A percentile compares a stretch with the other conserved stretches of the same genome.
Evolutionary conservation across 2,888 invertebrate species (phyloP).

Genomic region (Heliconius erato): DNA sequence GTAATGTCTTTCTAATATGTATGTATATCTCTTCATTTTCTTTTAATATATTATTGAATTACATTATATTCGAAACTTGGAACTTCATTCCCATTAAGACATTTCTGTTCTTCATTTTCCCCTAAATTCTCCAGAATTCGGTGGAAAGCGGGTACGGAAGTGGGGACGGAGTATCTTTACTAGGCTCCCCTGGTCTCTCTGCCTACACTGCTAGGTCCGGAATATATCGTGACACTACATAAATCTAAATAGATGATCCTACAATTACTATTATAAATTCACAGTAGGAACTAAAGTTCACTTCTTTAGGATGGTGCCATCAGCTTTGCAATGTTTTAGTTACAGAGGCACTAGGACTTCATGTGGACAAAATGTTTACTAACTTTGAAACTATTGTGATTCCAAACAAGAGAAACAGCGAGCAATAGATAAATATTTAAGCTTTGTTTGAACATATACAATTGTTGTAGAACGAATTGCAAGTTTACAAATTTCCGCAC

Average conservation of each 20-base stretch:
- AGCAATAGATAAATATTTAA: slow-evolving; percentile 28
- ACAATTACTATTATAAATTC: not conserved
- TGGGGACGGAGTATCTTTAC: too few relatives aligned
- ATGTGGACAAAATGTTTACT: not conserved
- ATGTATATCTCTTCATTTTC: too few relatives aligned
- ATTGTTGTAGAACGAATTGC: slow-evolving; percentile 6
- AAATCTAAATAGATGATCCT: too few relatives aligned
- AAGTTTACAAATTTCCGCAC: slow-evolving; percentile 22
- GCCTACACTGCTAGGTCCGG: too few relatives aligned
- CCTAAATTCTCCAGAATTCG: too few relatives aligned
- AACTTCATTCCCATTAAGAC: too few relatives aligned
- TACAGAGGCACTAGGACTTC: not conserved
- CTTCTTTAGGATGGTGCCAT: not conserved
- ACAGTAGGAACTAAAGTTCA: not conserved
- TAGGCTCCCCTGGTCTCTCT: too few relatives aligned
- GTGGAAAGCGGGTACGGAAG: too few relatives aligned
- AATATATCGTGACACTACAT: too few relatives aligned
- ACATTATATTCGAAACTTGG: not conserved
- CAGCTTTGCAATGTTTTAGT: not conserved
- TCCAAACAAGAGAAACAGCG: slow-evolving; percentile 4
- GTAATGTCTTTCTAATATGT: not conserved
- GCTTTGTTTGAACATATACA: slow-evolving; percentile 21
- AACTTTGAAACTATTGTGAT: slow-evolving; percentile 3
- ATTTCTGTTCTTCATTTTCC: too few relatives aligned
- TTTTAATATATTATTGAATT: not conserved